phyloP scores from a whole-genome alignment of 2,888 invertebrate species.

The Drosophila demipolita region DNA sequence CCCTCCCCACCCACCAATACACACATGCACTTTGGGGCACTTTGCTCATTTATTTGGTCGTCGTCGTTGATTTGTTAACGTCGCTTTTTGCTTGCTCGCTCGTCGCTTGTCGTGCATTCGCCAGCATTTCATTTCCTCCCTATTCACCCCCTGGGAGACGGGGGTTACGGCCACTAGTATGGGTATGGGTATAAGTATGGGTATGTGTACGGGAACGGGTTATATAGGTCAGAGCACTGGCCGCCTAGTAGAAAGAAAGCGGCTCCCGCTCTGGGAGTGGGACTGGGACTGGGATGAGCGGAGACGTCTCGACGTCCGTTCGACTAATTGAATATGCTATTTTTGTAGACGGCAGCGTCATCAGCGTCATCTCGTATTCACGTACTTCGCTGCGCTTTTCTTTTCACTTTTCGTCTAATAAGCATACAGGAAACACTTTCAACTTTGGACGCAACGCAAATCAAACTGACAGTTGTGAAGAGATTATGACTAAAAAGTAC shows the following conservation, averaged over 20 bases:
- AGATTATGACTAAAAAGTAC: constrained; percentile 26
- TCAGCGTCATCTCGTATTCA: constrained; percentile 44
- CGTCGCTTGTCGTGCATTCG: constrained; percentile 53
- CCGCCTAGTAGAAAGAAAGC: constrained; percentile 63
- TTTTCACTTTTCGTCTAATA: constrained; percentile 79
- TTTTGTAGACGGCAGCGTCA: constrained; percentile 72
- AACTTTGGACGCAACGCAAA: constrained; percentile 47
- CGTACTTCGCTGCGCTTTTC: constrained; percentile 38
- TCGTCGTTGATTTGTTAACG: constrained; percentile 68
- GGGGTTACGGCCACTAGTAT: constrained; percentile 21
- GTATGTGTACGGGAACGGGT: constrained; percentile 53
- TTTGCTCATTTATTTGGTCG: constrained; percentile 74
- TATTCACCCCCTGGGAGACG: background rate
- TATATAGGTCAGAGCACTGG: constrained; percentile 80
- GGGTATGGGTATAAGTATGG: constrained; percentile 42
- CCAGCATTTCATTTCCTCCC: constrained; percentile 47
- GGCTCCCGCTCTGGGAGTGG: constrained; percentile 9
- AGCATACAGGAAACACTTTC: constrained; percentile 78
- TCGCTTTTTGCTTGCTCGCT: constrained; percentile 9
- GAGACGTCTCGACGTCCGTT: constrained; percentile 41
- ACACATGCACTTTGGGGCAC: constrained; percentile 38
- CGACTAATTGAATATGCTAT: constrained; percentile 76
- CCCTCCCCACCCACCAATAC: constrained; percentile 1
- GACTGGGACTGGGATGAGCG: constrained; percentile 4
- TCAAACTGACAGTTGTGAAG: constrained; percentile 11